These are phyloP conservation scores for Nothobranchius furzeri DNA, from an alignment of 2,113 vertebrate genomes.

Conservation along the genomic window DNA sequence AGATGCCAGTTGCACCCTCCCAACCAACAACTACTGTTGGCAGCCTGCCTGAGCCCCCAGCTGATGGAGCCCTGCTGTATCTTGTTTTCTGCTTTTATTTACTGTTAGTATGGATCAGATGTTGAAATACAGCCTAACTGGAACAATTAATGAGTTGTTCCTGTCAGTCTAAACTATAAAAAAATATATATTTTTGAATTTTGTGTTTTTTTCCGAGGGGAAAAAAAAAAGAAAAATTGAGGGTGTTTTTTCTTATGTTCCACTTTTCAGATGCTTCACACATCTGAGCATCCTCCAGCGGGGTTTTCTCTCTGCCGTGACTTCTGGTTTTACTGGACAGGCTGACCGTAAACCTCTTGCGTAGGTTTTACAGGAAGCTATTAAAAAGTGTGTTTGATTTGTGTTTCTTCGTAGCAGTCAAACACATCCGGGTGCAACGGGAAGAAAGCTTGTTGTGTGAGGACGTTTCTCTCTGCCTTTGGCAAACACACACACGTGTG, in stretches of 20 bases:
- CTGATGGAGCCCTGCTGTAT: slow-evolving; percentile 25
- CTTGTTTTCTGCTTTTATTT: not conserved
- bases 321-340: slow-evolving; percentile 48
- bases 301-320: slow-evolving; percentile 33
- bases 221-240: no score
- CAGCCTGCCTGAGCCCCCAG: slow-evolving; percentile 12
- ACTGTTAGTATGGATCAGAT: no score
- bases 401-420: slow-evolving; percentile 32
- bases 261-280: slow-evolving; percentile 38
- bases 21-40: slow-evolving; percentile 1
- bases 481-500: slow-evolving; percentile 31
- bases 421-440: slow-evolving; percentile 15
- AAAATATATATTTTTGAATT: no score
- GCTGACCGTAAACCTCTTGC: slow-evolving; percentile 12
- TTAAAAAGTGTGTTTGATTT: slow-evolving; percentile 15
- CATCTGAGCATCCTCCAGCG: slow-evolving; percentile 54
- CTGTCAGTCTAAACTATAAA: no score
- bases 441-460: slow-evolving; percentile 37
- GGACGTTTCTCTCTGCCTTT: slow-evolving; percentile 32
- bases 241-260: not conserved
- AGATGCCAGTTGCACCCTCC: slow-evolving; percentile 52
- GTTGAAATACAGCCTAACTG: no score
- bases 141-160: no score
- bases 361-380: slow-evolving; percentile 15
- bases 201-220: no score